Conservation (phyloP, 2,113 vertebrate species). For the Galemys pyrenaicus region DNA sequence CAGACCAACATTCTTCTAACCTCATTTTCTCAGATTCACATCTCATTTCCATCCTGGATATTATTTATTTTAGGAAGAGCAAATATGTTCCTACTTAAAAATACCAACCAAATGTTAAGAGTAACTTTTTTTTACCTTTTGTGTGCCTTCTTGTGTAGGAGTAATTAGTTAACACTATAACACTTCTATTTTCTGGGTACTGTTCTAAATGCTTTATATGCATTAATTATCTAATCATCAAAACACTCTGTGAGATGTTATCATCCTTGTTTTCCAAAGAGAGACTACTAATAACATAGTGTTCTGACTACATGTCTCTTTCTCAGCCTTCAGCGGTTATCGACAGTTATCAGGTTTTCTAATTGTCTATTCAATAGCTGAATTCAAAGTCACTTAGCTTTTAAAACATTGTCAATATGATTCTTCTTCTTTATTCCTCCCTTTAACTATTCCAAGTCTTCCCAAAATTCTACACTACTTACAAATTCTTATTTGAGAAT, state of each 20-base stretch:
- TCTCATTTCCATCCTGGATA: conserved; percentile 39
- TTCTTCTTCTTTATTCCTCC: not conserved
- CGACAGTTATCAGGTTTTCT: not conserved
- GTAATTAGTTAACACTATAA: not conserved
- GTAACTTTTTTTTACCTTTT: not conserved
- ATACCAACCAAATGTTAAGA: conserved; percentile 29
- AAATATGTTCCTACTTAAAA: conserved; percentile 41
- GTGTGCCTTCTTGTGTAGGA: not conserved
- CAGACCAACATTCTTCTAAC: conserved; percentile 26
- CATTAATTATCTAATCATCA: not conserved
- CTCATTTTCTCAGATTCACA: not conserved
- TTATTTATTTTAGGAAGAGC: conserved; percentile 55
- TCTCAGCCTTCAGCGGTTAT: not conserved
- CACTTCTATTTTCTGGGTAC: not conserved
- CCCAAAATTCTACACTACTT: not conserved
- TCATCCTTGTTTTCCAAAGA: not conserved
- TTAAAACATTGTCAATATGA: not conserved
- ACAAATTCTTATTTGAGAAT: not conserved
- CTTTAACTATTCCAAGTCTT: not conserved
- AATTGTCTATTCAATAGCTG: not conserved
- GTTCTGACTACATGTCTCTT: not conserved
- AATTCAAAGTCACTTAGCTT: not conserved
- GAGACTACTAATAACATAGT: not conserved
- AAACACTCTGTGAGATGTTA: not conserved
- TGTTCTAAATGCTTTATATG: not conserved